These are phyloP conservation scores for Daphoenositta chrysoptera DNA, from an alignment of 2,113 vertebrate genomes.

Conservation along the genomic window DNA sequence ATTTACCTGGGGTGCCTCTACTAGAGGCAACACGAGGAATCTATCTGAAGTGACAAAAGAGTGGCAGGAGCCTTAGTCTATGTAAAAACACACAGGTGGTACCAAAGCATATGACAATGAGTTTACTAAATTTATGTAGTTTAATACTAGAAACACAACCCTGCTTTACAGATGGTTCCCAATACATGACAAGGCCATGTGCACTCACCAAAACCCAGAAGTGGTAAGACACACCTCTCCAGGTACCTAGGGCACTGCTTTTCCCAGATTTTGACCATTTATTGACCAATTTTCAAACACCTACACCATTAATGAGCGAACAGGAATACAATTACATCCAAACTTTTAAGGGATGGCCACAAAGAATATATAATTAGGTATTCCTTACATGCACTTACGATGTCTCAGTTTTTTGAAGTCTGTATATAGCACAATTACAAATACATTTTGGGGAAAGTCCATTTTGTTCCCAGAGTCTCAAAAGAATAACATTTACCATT, in stretches of 20 bases:
- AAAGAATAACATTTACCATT: neutral
- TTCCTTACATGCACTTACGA: rapidly evolving
- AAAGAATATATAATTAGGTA: neutral
- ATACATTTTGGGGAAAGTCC: neutral
- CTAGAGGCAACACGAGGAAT: neutral
- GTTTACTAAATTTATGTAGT: neutral
- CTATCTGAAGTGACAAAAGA: neutral
- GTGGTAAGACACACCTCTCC: neutral
- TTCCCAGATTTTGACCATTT: neutral
- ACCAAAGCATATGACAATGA: neutral
- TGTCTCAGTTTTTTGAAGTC: neutral
- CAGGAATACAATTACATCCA: neutral
- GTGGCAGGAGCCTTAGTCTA: neutral
- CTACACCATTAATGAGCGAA: neutral
- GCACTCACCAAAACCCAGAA: neutral
- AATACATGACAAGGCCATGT: rapidly evolving
- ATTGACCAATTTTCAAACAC: neutral
- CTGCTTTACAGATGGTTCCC: neutral
- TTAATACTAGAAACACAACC: neutral
- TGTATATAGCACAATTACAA: neutral
- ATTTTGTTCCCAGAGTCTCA: neutral
- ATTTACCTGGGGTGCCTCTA: neutral
- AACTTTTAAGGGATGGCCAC: neutral
- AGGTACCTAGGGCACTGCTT: neutral
- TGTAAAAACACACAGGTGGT: neutral